Evolutionary conservation across 2,113 vertebrate species (phyloP).

Genomic region (Cyprinodon variegatus): DNA sequence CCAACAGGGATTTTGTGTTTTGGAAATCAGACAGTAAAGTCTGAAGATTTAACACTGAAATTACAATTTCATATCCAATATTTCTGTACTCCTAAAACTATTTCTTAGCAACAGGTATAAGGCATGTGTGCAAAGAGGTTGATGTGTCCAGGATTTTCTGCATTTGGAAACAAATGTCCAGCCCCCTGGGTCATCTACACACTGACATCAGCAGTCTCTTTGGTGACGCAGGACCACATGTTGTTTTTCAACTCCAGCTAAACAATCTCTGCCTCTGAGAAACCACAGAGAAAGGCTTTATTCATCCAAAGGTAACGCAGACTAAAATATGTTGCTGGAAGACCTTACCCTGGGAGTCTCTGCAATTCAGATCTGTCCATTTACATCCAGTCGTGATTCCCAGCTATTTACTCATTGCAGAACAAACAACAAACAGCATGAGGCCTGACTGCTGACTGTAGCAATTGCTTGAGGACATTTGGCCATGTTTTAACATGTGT

Average conservation of each 20-base stretch:
- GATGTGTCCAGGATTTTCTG: constrained; percentile 66
- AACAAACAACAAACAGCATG: constrained; percentile 7
- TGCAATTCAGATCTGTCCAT: constrained; percentile 20
- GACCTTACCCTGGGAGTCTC: constrained; percentile 27
- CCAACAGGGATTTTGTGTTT: no score
- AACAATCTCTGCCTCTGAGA: constrained; percentile 17
- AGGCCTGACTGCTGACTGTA: neutral
- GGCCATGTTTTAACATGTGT: neutral
- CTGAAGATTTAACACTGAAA: constrained; percentile 4
- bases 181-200: constrained; percentile 39
- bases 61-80: constrained; percentile 5
- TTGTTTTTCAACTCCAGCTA: constrained; percentile 54
- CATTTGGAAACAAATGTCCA: constrained; percentile 34
- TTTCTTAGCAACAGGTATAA: neutral
- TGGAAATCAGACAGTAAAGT: neutral
- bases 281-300: constrained; percentile 34
- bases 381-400: constrained; percentile 15
- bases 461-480: neutral
- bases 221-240: constrained; percentile 52
- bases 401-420: neutral
- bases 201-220: constrained; percentile 57
- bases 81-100: constrained; percentile 15
- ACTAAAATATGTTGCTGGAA: constrained; percentile 22
- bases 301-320: constrained; percentile 37
- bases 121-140: constrained; percentile 38